Evolutionary conservation across 2,888 invertebrate species (phyloP).

Genomic region (Kryphioiulus occultus): DNA sequence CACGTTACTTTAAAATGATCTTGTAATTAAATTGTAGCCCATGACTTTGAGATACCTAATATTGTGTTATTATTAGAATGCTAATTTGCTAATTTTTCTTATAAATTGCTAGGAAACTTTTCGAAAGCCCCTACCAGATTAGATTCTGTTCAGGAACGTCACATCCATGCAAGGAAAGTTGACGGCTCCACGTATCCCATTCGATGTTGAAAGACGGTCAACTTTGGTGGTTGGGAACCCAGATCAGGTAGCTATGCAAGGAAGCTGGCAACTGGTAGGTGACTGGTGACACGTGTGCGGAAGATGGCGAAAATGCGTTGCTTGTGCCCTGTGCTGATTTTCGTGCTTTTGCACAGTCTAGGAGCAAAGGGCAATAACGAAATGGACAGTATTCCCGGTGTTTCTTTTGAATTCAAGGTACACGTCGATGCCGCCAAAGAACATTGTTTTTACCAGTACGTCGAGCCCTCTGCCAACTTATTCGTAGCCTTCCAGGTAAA

Average conservation of each 20-base stretch:
- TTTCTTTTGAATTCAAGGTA: conserved; percentile 95
- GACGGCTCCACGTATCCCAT: background rate
- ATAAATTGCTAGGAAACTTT: background rate
- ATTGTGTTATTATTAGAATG: background rate
- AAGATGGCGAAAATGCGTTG: conserved; percentile 14
- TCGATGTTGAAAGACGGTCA: background rate
- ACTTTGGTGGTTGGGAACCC: background rate
- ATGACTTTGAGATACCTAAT: no score
- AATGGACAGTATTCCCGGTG: conserved; percentile 71
- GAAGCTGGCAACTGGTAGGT: background rate
- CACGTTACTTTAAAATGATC: background rate
- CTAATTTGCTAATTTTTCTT: background rate
- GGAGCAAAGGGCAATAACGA: background rate
- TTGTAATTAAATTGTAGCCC: no score
- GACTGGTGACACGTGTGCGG: conserved; percentile 44
- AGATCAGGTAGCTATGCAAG: background rate
- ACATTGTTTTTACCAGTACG: conserved; percentile 95
- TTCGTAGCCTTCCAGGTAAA: conserved; percentile 91
- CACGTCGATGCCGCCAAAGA: conserved; percentile 94
- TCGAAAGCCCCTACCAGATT: background rate
- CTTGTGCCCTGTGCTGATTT: background rate
- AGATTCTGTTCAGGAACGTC: background rate
- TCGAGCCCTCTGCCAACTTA: conserved; percentile 88
- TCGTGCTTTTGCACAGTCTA: background rate
- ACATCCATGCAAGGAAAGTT: background rate